phyloP scores from a whole-genome alignment of 2,797 vertebrate species.

The Knipowitschia caucasica region DNA sequence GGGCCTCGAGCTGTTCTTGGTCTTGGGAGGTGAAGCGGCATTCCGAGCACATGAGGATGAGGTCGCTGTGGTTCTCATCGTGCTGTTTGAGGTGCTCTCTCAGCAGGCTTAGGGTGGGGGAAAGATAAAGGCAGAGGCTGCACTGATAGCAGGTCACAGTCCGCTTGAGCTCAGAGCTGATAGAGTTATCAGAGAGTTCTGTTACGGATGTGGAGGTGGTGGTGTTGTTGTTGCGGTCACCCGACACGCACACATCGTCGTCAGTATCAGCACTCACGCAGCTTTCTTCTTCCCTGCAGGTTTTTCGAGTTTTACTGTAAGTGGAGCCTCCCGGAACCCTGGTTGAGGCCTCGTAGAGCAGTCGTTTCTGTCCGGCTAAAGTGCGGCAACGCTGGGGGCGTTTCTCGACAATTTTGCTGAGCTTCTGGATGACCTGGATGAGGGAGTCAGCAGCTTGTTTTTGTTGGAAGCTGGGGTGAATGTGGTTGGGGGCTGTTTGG shows the following conservation, averaged over 20 bases:
- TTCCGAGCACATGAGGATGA: constrained; percentile 79
- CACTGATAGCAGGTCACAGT: constrained; percentile 91
- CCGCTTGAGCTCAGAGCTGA: constrained; percentile 57
- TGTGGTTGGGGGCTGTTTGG: constrained; percentile 15
- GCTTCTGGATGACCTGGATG: constrained; percentile 94
- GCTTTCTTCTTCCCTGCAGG: constrained; percentile 18
- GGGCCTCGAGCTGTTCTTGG: constrained; percentile 88
- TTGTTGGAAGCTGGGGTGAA: constrained; percentile 70
- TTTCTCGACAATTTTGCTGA: constrained; percentile 95
- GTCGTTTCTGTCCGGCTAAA: constrained; percentile 83
- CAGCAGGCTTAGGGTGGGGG: constrained; percentile 80
- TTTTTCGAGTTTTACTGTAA: constrained; percentile 68
- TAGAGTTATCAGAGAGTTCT: constrained; percentile 22
- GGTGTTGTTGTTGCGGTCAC: constrained; percentile 40
- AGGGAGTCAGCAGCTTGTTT: constrained; percentile 84
- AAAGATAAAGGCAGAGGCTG: constrained; percentile 88
- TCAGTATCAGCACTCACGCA: constrained; percentile 9
- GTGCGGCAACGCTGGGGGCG: constrained; percentile 81
- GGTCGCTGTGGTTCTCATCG: constrained; percentile 77
- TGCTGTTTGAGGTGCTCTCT: constrained; percentile 90
- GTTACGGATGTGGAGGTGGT: background rate
- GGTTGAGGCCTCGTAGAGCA: constrained; percentile 49
- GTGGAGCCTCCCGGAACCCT: constrained; percentile 65
- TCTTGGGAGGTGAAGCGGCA: constrained; percentile 85
- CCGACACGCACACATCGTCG: constrained; percentile 4